Evolutionary conservation across 2,888 invertebrate genomes (phyloP), one percentile per base, ranked within the genome.

Genomic region (Drosophila monieri): DNA sequence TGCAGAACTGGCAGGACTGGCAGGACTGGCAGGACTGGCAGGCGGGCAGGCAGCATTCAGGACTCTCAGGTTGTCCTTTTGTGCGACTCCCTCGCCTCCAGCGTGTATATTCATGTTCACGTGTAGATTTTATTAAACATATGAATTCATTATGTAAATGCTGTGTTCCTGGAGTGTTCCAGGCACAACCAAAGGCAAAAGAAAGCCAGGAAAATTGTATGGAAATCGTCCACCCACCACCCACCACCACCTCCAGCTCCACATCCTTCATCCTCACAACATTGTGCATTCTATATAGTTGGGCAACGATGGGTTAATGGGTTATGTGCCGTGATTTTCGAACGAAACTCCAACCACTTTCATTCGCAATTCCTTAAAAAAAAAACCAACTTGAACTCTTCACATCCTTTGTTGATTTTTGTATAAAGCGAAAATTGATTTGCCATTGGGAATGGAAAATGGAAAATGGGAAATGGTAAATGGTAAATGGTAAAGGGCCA

Each of bases 61-160:
- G 47, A 48, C 23, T 53, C 32, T 78, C 76, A 65, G 64, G 64
- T 61, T 74, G 66, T 41, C 59, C 72, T 73, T 69, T 76, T 75
- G 54, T 73, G 61, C 52, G 41, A 18, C 43, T 35, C 27, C 27
- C 18, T 12, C 54, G 23, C 37, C n/a, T n/a, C 25, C 32, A 9
- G n/a, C n/a, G 30, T 27, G 44, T 68, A 54, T 73, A 69, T 76
- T 80, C 78, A 62, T 80, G 77, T 74, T 81, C 80, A 79, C 85
- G 79, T 81, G 85, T 81, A 81, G 79, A 81, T 83, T 85, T 83
- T 83, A 83, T 85, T 85, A 88, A 81, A 84, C 88, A 87, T 87
- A 87, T 88, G 87, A 87, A 87, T 88, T 88, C 83, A 88, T 87
- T 88, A 86, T 86, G 86, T 76, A 87, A 87, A 87, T 87, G 73